phyloP scores from a whole-genome alignment of 1,140 invertebrate genomes.

The Ylistrum balloti region DNA sequence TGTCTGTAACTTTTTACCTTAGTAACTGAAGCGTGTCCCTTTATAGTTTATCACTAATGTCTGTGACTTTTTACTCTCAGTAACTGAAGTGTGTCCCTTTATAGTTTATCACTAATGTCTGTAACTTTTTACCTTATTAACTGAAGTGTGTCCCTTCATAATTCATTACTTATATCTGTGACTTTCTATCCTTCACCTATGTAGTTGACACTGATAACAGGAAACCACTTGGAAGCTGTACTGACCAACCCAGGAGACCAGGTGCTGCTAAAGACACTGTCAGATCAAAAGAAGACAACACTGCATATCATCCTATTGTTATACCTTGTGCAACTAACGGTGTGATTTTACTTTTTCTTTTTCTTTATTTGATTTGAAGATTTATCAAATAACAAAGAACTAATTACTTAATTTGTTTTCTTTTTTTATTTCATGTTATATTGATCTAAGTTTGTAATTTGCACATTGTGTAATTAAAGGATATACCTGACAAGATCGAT shows the following conservation, averaged over 20 bases:
- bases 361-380: not conserved
- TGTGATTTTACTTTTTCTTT: not conserved
- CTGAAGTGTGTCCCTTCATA: no score
- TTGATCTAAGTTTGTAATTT: no score
- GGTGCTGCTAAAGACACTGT: not conserved
- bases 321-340: slow-evolving; percentile 10
- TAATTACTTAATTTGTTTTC: no score
- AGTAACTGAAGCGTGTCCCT: no score
- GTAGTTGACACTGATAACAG: not conserved
- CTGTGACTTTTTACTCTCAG: no score
- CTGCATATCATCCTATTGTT: not conserved
- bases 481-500: no score
- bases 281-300: not conserved
- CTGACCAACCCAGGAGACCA: not conserved
- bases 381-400: not conserved
- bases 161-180: no score
- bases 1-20: not conserved
- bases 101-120: not conserved
- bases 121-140: not conserved
- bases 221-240: not conserved
- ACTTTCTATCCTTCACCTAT: not conserved
- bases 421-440: no score
- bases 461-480: no score
- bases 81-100: no score
- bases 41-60: no score